These are phyloP conservation scores for human (Homo sapiens) DNA, from an alignment of 2,113 vertebrate genomes.

Conservation along the genomic window GRCh38 chr11:77750001-77750500, in stretches of 20 bases:
- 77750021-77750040: too few species aligned
- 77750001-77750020: too few species aligned
- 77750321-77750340: background rate
- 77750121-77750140: background rate
- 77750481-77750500: background rate
- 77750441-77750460: background rate
- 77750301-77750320: background rate
- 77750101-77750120: background rate
- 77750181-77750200: background rate
- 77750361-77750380: background rate
- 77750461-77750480: background rate
- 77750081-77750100: background rate
- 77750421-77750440: background rate
- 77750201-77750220: background rate
- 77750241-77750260: background rate
- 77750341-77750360: background rate
- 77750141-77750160: background rate
- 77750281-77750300: background rate
- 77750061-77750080: background rate
- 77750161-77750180: background rate
- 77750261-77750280: background rate
- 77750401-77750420: background rate
- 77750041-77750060: background rate
- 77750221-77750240: background rate
- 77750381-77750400: background rate